These are phyloP conservation scores for Takifugu flavidus DNA, from an alignment of 2,113 vertebrate genomes.

Conservation along the genomic window DNA sequence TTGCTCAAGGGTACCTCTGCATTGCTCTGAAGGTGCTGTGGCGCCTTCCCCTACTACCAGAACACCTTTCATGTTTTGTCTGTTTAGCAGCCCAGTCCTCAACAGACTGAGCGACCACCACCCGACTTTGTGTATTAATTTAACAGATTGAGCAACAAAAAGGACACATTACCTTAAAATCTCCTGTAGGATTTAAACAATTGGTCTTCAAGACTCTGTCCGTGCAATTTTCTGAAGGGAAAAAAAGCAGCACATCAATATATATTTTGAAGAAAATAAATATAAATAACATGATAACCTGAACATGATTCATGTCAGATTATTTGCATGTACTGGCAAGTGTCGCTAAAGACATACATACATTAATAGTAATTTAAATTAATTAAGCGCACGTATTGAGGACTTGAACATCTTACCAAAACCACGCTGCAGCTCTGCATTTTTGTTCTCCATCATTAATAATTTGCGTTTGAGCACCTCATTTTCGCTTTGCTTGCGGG, in stretches of 20 bases:
- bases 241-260: neutral
- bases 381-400: neutral
- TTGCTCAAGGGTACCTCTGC: no score
- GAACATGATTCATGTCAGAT: no score
- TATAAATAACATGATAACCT: no score
- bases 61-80: no score
- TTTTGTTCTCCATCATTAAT: constrained; percentile 54
- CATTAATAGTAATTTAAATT: no score
- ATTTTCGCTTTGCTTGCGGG: constrained; percentile 65
- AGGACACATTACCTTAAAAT: constrained; percentile 42
- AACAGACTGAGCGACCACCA: no score
- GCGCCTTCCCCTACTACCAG: no score
- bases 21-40: no score
- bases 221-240: constrained; percentile 53
- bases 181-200: constrained; percentile 32
- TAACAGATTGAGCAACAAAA: neutral
- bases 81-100: no score
- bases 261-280: neutral
- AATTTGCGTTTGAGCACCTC: constrained; percentile 66
- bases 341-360: no score
- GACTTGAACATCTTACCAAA: constrained; percentile 40
- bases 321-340: no score
- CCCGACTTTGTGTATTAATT: neutral
- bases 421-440: constrained; percentile 51
- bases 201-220: constrained; percentile 40